Conservation (phyloP, 2,113 vertebrate species). For the Tragelaphus strepsiceros region DNA sequence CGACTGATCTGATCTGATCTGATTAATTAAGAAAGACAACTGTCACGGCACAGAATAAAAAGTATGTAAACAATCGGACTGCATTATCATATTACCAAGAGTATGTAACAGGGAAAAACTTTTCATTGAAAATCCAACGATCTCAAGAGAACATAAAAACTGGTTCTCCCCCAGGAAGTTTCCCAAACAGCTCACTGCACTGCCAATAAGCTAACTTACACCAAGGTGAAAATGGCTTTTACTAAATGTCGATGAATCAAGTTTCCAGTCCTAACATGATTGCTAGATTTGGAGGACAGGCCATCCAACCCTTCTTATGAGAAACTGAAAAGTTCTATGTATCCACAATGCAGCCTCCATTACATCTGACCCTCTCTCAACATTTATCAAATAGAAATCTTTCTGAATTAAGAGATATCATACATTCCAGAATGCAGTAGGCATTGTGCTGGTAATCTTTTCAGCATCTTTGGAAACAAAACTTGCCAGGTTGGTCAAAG, state of each 20-base stretch:
- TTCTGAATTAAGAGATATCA: neutral
- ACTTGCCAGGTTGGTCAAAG: neutral
- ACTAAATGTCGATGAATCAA: neutral
- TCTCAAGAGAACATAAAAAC: constrained; percentile 5
- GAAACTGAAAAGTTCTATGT: neutral
- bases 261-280: neutral
- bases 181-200: neutral
- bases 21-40: constrained; percentile 60
- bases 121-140: neutral
- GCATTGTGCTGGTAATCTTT: neutral
- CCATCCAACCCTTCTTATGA: neutral
- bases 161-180: neutral
- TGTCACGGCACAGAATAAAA: constrained; percentile 52
- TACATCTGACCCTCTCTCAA: neutral
- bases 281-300: neutral
- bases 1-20: no score
- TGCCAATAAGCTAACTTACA: neutral
- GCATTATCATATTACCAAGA: constrained; percentile 24
- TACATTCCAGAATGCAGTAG: neutral
- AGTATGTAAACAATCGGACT: constrained; percentile 14
- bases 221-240: neutral
- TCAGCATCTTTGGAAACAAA: neutral
- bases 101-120: neutral
- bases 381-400: neutral
- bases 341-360: neutral